Percentiles rank a stretch among this genome's conserved stretches.
Conservation (phyloP, 1,140 invertebrate species). For the Mercenaria mercenaria region DNA sequence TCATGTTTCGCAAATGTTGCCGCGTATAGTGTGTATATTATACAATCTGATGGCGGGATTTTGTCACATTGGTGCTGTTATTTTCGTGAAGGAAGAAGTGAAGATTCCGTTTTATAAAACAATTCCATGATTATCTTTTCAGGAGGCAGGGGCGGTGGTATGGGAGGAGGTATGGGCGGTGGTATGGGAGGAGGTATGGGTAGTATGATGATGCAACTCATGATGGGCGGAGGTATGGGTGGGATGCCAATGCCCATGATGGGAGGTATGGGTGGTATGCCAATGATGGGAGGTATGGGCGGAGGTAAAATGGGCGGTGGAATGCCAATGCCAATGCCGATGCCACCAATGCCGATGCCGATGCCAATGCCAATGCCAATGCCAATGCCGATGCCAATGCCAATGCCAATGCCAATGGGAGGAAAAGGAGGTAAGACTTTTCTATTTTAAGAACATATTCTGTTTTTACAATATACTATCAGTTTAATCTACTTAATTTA, state of each 20-base stretch:
- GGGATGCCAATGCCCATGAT: constrained; percentile 7
- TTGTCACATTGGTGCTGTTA: too few relatives aligned
- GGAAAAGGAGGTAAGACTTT: too few relatives aligned
- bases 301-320: neutral
- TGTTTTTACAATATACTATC: too few relatives aligned
- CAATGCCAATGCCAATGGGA: constrained; percentile 5
- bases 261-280: constrained; percentile 35
- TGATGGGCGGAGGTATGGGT: neutral
- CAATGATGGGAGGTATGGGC: constrained; percentile 26
- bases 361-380: constrained; percentile 31
- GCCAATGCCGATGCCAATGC: constrained; percentile 21
- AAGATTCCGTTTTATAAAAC: too few relatives aligned
- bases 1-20: too few relatives aligned
- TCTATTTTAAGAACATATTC: too few relatives aligned
- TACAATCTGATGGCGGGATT: too few relatives aligned
- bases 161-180: neutral
- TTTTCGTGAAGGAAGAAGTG: too few relatives aligned
- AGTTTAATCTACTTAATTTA: too few relatives aligned
- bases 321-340: neutral
- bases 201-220: constrained; percentile 9
- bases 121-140: too few relatives aligned
- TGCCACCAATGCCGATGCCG: neutral
- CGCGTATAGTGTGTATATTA: too few relatives aligned
- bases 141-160: constrained; percentile 9
- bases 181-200: constrained; percentile 22